Percentiles rank a stretch among this genome's conserved stretches.
Evolutionary conservation across 2,113 vertebrate genomes (phyloP).

Genomic region (Prunella himalayana): DNA sequence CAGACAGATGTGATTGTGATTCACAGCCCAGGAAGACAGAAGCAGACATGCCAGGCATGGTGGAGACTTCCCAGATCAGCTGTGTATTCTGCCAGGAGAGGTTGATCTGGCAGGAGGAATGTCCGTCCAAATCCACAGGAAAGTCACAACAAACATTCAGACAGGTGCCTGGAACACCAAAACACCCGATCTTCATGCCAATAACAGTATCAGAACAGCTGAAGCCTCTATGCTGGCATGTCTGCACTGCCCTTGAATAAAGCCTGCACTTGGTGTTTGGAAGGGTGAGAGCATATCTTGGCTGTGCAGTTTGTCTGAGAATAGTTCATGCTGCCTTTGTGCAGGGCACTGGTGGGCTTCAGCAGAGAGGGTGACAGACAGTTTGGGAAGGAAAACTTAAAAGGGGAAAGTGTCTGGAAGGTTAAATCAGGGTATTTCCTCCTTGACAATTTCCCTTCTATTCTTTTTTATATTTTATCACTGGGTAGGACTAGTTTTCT

Average conservation of each 20-base stretch:
- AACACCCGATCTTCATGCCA: background rate
- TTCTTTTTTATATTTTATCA: background rate
- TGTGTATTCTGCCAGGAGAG: background rate
- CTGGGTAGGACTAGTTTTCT: background rate
- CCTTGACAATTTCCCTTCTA: background rate
- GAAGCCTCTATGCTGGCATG: background rate
- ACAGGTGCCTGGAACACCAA: background rate
- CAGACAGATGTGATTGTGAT: background rate
- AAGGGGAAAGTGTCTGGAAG: background rate
- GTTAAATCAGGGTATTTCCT: background rate
- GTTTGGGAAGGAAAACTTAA: background rate
- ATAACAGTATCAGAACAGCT: background rate
- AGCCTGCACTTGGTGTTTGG: background rate
- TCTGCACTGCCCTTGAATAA: background rate
- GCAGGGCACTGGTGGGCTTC: background rate
- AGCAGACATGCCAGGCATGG: background rate
- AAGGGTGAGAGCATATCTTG: background rate
- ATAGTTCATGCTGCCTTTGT: background rate
- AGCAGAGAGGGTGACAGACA: background rate
- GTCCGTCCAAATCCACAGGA: background rate
- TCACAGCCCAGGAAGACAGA: background rate
- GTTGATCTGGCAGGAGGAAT: background rate
- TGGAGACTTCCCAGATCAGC: background rate
- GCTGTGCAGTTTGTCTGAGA: background rate
- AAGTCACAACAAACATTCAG: background rate